A percentile compares a stretch with the other conserved stretches of the same genome.
These are phyloP conservation scores for Toxotes lorentzi DNA, from an alignment of 2,797 vertebrate species.

Conservation along the genomic window DNA sequence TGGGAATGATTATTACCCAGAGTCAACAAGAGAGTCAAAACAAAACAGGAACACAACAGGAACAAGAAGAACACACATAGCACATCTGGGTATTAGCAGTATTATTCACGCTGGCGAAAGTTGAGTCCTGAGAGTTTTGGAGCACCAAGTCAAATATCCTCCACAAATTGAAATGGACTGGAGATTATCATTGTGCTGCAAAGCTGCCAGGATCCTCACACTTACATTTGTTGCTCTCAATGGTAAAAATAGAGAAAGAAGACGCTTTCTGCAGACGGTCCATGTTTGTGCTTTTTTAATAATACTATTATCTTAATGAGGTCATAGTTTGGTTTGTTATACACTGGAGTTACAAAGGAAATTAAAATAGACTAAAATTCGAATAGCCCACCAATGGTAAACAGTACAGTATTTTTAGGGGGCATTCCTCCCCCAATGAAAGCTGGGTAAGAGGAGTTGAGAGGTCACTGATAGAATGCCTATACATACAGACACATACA, in stretches of 20 bases:
- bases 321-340: slow-evolving; percentile 99
- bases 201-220: slow-evolving; percentile 76
- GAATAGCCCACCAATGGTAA: slow-evolving; percentile 98
- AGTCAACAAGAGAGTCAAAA: slow-evolving; percentile 82
- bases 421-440: slow-evolving; percentile 92
- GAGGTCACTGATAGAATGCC: slow-evolving; percentile 99
- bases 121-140: slow-evolving; percentile 76
- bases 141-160: slow-evolving; percentile 66
- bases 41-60: slow-evolving; percentile 81
- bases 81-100: slow-evolving; percentile 83
- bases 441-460: slow-evolving; percentile 86
- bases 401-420: slow-evolving; percentile 94
- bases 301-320: slow-evolving; percentile 99
- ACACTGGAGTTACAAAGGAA: slow-evolving; percentile 99
- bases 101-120: slow-evolving; percentile 74
- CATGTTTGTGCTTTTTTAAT: slow-evolving; percentile 99
- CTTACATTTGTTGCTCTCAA: slow-evolving; percentile 71
- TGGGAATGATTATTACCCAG: slow-evolving; percentile 86
- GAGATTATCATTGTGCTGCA: slow-evolving; percentile 70
- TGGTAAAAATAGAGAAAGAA: slow-evolving; percentile 83
- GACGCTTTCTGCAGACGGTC: slow-evolving; percentile 95
- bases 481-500: slow-evolving; percentile 99
- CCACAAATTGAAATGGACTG: slow-evolving; percentile 61
- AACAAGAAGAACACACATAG: slow-evolving; percentile 81
- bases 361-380: slow-evolving; percentile 90